Base-by-base conservation (phyloP, 2,113 vertebrate genomes). In the Gnathonemus echidnorhynchus region DNA sequence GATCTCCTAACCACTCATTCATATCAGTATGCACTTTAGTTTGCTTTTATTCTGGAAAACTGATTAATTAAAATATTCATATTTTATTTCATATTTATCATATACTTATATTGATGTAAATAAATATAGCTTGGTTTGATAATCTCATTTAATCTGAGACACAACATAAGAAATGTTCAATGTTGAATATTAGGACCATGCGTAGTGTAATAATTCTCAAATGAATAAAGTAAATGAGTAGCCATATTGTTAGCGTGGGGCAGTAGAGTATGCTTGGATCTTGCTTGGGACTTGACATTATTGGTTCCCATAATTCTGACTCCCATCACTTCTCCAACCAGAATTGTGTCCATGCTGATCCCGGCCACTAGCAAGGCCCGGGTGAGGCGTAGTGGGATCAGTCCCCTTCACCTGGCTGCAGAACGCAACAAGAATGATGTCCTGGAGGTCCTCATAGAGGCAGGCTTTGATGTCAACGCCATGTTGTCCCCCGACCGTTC, bases 321-420 rank as follows among this genome's bases (percentile, higher is more conserved):
- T 21, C 86, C 92, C 89, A 70, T 92, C 27, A 85, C 27, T 24
- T 1, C 45, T 89, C 77, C 58, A 58, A 1, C 80, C 93, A 99
- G 98, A 90, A 97, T 99, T 31, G 96, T 98, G 35, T 96, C 96
- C 92, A 95, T 97, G 97, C 93, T 99, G 92, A 96, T 98, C 86
- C 96, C 96, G 0, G 96, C 94, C 91, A 99, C 98, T 17, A 97
- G 97, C 89, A 96, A 95, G 89, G 95, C 95, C 7, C 95, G 97
- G 0, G 90, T 99, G 91, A 95, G 95, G 62, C 94, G 95, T 0
- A 96, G 96, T 0, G 98, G 98, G 87, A 97, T 99, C 93, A 99
- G 98, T 90, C 98, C 98, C 1, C 94, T 99, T 56, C 98, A 99
- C 89, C 27, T 99, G 27, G 98, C 98, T 0, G 97, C 97, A 0